Evolutionary conservation across 2,113 vertebrate genomes (phyloP), one percentile per base, ranked within the genome.

Genomic region (Turdus rufiventris): DNA sequence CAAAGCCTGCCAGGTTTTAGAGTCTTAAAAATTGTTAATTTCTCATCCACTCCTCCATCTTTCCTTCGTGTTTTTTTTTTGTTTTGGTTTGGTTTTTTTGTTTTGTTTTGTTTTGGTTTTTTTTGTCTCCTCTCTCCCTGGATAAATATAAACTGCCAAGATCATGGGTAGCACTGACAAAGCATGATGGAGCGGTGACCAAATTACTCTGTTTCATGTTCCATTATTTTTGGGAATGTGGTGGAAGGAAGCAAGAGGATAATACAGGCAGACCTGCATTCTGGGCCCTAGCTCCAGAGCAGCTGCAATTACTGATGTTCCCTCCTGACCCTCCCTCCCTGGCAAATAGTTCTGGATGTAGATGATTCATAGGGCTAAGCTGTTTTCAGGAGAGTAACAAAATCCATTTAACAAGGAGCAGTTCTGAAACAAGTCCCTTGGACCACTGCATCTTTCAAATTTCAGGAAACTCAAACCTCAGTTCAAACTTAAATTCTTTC

Each of bases 1-100:
- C 74, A 85, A 82, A 85, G 74, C 84, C 58, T 82, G 70, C 42
- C 12, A 11, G 50, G 47, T 85, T 91, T 87, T 89, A 60, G 47
- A n/a, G 50, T 45, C 83, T 58, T 58, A 82, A 38, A 75, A 93
- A 89, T 68, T 47, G 54, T 58, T 93, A 12, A 12, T 67, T 96
- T 91, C 85, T 88, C 78, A 85, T 93, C 67, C 58, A 58, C 57
- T 92, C 80, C 91, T 95, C 84, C 74, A 61, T 85, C 65, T 70
- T 94, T 24, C 42, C 54, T 87, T 75, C 10, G 29, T 5, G 29
- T 38, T 38, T 38, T 56, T 18, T 73, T 78, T 58, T 82, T 88
- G 36, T 76, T 92, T 94, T n/a, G n/a, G n/a, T n/a, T n/a, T n/a
- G n/a, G n/a, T n/a, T n/a, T n/a, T n/a, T n/a, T n/a, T n/a, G n/a